Conservation (phyloP, 1,140 invertebrate genomes). For the Lepidurus apus region DNA sequence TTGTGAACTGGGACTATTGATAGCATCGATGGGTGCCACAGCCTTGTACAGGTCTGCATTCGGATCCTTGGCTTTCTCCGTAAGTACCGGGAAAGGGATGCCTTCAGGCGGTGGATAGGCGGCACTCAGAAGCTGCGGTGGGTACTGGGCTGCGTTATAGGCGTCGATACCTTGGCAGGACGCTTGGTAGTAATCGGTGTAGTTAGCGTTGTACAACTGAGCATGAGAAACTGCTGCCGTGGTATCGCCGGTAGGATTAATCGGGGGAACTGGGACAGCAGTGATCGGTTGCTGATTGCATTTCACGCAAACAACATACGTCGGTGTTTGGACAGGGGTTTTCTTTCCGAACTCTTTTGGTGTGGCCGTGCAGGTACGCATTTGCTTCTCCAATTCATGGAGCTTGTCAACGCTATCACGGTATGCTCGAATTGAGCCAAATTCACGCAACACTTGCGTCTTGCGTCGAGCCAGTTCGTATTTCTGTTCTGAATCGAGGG, state of each 20-base stretch:
- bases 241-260: background rate
- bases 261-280: background rate
- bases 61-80: background rate
- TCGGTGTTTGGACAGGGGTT: background rate
- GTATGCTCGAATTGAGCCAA: background rate
- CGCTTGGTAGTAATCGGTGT: background rate
- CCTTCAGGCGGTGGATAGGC: background rate
- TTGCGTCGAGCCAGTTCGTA: constrained; percentile 14
- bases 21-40: constrained; percentile 29
- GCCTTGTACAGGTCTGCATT: background rate
- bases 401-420: constrained; percentile 10
- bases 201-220: background rate
- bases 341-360: background rate
- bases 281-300: background rate
- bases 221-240: background rate
- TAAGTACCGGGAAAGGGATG: background rate
- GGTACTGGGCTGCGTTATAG: background rate
- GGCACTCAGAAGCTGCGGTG: background rate
- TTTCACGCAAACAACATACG: background rate
- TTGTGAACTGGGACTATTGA: constrained; percentile 16
- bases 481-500: constrained; percentile 33
- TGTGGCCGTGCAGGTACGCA: background rate
- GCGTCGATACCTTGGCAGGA: background rate
- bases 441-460: background rate
- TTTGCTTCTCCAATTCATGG: background rate